These are phyloP conservation scores for Rattus norvegicus DNA, from an alignment of 2,113 vertebrate species.

Conservation along the genomic window DNA sequence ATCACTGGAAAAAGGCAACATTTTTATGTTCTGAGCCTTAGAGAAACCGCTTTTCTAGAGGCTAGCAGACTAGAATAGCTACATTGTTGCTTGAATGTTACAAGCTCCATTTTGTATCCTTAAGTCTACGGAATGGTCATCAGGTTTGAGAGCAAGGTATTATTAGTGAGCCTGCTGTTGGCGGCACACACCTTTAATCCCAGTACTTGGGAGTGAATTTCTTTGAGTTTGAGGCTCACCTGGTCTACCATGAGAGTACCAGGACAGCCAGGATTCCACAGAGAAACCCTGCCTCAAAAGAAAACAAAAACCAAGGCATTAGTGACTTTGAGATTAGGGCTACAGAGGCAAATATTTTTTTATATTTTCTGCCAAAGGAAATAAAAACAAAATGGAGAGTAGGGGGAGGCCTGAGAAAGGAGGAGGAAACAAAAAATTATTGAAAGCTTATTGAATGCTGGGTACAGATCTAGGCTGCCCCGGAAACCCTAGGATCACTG, in stretches of 20 bases:
- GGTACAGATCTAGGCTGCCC: background rate
- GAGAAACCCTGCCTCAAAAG: background rate
- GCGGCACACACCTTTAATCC: background rate
- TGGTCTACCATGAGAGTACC: background rate
- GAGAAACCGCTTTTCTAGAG: background rate
- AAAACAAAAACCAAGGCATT: background rate
- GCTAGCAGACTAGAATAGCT: background rate
- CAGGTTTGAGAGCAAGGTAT: background rate
- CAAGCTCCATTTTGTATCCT: background rate
- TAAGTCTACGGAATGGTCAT: background rate
- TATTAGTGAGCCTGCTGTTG: background rate
- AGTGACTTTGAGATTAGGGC: conserved; percentile 15
- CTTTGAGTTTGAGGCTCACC: background rate
- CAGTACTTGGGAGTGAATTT: background rate
- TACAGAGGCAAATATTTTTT: background rate
- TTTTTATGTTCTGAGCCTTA: background rate
- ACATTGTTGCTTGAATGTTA: background rate
- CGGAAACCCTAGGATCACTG: background rate
- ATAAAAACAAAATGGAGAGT: background rate
- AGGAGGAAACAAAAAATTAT: background rate
- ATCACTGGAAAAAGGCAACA: background rate
- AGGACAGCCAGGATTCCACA: background rate
- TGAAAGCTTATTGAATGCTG: background rate
- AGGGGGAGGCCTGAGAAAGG: background rate
- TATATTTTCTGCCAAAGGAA: background rate